Evolutionary conservation across 2,888 invertebrate species (phyloP).

Genomic region (Nymphalis polychloros): DNA sequence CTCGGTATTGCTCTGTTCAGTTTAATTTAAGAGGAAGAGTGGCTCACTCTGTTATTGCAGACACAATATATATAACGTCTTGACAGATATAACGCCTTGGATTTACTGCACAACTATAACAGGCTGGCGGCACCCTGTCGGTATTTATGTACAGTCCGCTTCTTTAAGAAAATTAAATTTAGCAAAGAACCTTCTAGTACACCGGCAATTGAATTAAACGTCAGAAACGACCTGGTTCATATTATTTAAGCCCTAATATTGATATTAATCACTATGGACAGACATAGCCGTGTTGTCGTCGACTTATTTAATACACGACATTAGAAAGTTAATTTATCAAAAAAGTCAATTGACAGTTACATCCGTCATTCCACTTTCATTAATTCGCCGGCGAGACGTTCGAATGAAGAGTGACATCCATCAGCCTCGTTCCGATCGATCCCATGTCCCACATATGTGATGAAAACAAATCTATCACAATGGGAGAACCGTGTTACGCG

Average conservation of each 20-base stretch:
- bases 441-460: conserved; percentile 28
- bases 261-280: background rate
- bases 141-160: too few relatives aligned
- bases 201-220: too few relatives aligned
- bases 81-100: too few relatives aligned
- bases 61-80: too few relatives aligned
- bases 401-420: conserved; percentile 35
- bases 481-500: conserved; percentile 31
- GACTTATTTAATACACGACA: background rate
- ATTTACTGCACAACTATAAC: too few relatives aligned
- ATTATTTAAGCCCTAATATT: background rate
- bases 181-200: too few relatives aligned
- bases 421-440: conserved; percentile 18
- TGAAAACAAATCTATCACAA: conserved; percentile 26
- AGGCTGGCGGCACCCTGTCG: too few relatives aligned
- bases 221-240: too few relatives aligned
- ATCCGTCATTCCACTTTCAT: conserved; percentile 30
- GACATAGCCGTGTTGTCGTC: background rate
- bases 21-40: too few relatives aligned
- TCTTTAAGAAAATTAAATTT: too few relatives aligned
- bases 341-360: conserved; percentile 22
- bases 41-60: too few relatives aligned
- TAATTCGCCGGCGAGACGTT: conserved; percentile 11
- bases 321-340: conserved; percentile 33
- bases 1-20: too few relatives aligned